These are phyloP conservation scores for Atta texana DNA, from an alignment of 1,140 invertebrate species.

Conservation along the genomic window DNA sequence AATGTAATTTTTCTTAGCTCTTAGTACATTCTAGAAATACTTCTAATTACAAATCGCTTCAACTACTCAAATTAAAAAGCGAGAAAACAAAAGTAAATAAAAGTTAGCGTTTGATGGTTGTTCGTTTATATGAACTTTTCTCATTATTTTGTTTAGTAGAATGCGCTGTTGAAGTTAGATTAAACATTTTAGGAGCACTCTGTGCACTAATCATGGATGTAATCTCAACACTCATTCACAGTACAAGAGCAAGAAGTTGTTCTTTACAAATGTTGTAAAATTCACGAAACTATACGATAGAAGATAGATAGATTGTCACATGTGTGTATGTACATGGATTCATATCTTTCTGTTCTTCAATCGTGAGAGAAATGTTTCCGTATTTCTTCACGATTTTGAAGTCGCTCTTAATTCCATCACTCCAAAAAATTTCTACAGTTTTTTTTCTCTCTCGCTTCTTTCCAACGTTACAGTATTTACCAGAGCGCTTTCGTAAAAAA, in stretches of 20 bases:
- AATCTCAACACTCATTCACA: constrained; percentile 9
- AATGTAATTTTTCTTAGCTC: not conserved
- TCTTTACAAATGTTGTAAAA: not conserved
- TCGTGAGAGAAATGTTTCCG: constrained; percentile 8
- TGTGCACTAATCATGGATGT: constrained; percentile 33
- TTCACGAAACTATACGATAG: constrained; percentile 7
- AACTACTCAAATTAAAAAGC: constrained; percentile 47
- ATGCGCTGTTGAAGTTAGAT: constrained; percentile 32
- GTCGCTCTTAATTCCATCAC: constrained; percentile 14
- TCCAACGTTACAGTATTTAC: constrained; percentile 16
- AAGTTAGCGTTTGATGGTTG: constrained; percentile 58
- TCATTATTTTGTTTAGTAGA: constrained; percentile 61
- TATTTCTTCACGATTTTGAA: not conserved
- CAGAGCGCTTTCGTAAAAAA: constrained; percentile 32
- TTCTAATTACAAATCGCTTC: constrained; percentile 39
- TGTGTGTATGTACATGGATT: not conserved
- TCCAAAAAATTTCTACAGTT: constrained; percentile 22
- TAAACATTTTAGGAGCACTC: constrained; percentile 47
- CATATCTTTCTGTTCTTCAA: not conserved
- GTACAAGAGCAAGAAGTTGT: constrained; percentile 6
- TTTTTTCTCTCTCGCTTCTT: not conserved
- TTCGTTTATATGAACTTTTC: constrained; percentile 61
- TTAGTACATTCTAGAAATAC: not conserved
- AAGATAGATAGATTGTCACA: not conserved
- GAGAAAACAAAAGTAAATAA: constrained; percentile 41